Evolutionary conservation across 2,797 vertebrate species (phyloP).

Genomic region (Lutjanus campechanus): DNA sequence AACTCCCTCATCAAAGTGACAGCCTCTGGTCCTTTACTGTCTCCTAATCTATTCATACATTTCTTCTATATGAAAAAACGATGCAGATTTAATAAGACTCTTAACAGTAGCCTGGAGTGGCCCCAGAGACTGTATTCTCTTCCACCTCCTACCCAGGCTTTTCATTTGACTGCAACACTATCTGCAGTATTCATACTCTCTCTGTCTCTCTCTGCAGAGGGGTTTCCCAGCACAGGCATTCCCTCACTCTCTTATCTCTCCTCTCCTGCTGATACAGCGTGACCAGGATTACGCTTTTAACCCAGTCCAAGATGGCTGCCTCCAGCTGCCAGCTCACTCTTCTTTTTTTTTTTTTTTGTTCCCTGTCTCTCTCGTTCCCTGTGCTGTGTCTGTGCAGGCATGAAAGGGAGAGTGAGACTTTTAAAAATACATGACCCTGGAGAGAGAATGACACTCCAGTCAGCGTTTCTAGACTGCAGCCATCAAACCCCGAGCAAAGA

Average conservation of each 20-base stretch:
- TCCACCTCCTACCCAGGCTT: conserved; percentile 33
- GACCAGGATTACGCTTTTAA: conserved; percentile 76
- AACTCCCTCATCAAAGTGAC: conserved; percentile 19
- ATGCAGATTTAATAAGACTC: conserved; percentile 37
- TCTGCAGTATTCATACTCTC: conserved; percentile 62
- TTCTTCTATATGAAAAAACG: conserved; percentile 27
- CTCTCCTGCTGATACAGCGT: conserved; percentile 75
- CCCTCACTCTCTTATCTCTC: conserved; percentile 71
- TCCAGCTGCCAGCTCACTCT: conserved; percentile 47
- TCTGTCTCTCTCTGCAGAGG: conserved; percentile 61
- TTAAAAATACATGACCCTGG: conserved; percentile 75
- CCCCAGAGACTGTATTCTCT: conserved; percentile 32
- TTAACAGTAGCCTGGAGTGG: conserved; percentile 27
- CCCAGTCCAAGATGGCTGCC: conserved; percentile 77
- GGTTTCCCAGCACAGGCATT: conserved; percentile 74
- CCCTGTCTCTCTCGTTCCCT: conserved; percentile 9
- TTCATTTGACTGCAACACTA: conserved; percentile 63
- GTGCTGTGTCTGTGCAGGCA: conserved; percentile 26
- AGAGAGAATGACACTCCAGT: conserved; percentile 50
- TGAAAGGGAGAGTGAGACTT: conserved; percentile 34
- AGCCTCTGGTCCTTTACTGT: conserved; percentile 11
- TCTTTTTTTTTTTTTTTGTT: background rate
- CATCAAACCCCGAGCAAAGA: conserved; percentile 25
- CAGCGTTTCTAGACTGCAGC: conserved; percentile 48
- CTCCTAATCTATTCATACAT: conserved; percentile 11